Percentiles rank a stretch among this genome's conserved stretches.
phyloP scores from a whole-genome alignment of 2,888 invertebrate species.

The Parnassius glacialis region DNA sequence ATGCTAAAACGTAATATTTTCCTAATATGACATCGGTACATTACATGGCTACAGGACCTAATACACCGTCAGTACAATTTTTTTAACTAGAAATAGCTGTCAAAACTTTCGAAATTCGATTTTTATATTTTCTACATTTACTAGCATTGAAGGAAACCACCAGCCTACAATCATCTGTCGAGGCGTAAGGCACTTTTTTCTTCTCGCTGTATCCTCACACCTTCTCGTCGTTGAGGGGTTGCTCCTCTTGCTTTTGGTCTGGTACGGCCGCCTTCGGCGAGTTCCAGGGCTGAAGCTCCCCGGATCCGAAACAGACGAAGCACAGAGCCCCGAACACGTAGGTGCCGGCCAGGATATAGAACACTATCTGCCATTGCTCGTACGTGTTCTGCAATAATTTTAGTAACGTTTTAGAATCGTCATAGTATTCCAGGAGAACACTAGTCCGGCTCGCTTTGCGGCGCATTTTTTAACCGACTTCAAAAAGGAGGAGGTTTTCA shows the following conservation, averaged over 20 bases:
- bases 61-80: too few species aligned
- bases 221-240: conserved; percentile 66
- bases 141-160: background rate
- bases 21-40: too few species aligned
- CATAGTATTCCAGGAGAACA: too few species aligned
- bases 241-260: conserved; percentile 49
- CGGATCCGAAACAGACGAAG: conserved; percentile 84
- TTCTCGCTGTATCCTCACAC: conserved; percentile 37
- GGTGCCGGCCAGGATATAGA: conserved; percentile 87
- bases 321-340: conserved; percentile 84
- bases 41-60: too few species aligned
- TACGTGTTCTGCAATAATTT: conserved; percentile 7
- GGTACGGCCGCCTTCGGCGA: conserved; percentile 33
- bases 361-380: conserved; percentile 89
- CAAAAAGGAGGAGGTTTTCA: too few species aligned
- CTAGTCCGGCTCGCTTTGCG: too few species aligned
- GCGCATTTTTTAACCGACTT: too few species aligned
- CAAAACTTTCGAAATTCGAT: background rate
- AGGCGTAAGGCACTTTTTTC: background rate
- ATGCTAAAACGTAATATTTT: too few species aligned
- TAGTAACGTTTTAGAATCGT: too few species aligned
- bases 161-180: background rate
- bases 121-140: background rate
- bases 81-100: too few species aligned
- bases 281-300: conserved; percentile 82